Percentiles rank a stretch among this genome's conserved stretches.
Conservation (phyloP, 2,888 invertebrate species). For the Parnassius orleans region DNA sequence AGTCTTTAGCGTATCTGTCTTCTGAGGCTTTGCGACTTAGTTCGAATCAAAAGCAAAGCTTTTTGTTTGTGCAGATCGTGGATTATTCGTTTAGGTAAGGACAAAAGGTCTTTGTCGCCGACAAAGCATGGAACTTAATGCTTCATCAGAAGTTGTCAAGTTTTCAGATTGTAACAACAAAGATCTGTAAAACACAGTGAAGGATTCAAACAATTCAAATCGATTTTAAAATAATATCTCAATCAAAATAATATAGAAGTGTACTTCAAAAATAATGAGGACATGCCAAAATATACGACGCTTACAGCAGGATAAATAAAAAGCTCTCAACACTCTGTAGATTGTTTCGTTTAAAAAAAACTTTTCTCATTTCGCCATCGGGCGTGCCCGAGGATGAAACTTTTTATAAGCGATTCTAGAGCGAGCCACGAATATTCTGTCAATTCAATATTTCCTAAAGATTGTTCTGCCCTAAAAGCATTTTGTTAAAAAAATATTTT, state of each 20-base stretch:
- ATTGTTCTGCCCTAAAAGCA: constrained; percentile 7
- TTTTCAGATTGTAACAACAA: no score
- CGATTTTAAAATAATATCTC: neutral
- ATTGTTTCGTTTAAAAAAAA: constrained; percentile 61
- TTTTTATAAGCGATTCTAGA: constrained; percentile 43
- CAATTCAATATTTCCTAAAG: constrained; percentile 42
- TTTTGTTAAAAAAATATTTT: constrained; percentile 14
- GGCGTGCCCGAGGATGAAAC: constrained; percentile 36
- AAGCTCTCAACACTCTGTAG: constrained; percentile 30
- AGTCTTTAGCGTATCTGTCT: no score
- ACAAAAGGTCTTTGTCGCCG: no score
- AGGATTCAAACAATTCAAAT: neutral
- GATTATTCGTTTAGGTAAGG: no score
- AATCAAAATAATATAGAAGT: constrained; percentile 17
- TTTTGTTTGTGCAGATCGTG: no score
- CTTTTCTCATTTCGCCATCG: constrained; percentile 64
- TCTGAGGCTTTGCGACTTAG: no score
- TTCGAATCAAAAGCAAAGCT: no score
- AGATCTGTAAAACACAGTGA: no score
- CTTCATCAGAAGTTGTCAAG: no score
- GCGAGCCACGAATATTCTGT: constrained; percentile 43
- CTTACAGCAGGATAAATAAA: constrained; percentile 27
- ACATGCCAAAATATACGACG: constrained; percentile 5
- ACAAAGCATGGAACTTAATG: no score
- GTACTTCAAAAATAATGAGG: constrained; percentile 15